Conservation (phyloP, 2,113 vertebrate species). For the Thunnus maccoyii region DNA sequence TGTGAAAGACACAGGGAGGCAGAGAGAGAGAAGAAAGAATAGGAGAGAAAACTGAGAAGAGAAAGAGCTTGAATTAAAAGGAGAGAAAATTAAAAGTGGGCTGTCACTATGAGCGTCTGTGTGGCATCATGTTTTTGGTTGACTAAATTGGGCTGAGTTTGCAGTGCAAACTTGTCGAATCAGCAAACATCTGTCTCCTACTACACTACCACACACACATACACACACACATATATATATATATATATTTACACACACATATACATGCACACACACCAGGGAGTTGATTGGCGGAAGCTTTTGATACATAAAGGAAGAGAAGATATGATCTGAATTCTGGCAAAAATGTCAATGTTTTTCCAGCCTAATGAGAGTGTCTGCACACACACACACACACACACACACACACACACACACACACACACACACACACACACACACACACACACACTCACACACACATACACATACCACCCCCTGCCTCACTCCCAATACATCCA, state of each 20-base stretch:
- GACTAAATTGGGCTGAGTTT: conserved; percentile 82
- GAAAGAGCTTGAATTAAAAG: conserved; percentile 54
- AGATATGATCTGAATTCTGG: conserved; percentile 76
- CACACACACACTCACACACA: conserved; percentile 18
- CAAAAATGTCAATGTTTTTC: conserved; percentile 82
- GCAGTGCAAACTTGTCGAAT: conserved; percentile 80
- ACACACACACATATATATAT: conserved; percentile 35
- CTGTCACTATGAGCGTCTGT: conserved; percentile 72
- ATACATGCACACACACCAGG: conserved; percentile 32
- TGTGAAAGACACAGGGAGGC: conserved; percentile 40
- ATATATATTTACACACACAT: background rate
- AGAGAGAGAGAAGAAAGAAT: conserved; percentile 18
- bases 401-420: conserved; percentile 27
- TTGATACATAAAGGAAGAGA: conserved; percentile 81
- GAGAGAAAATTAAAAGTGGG: conserved; percentile 61
- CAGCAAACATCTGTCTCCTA: conserved; percentile 87
- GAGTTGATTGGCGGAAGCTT: conserved; percentile 82
- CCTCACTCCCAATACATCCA: conserved; percentile 70
- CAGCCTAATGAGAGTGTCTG: conserved; percentile 82
- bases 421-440: conserved; percentile 29
- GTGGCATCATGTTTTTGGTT: conserved; percentile 73
- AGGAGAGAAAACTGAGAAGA: conserved; percentile 17
- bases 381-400: conserved; percentile 32
- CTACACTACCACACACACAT: conserved; percentile 46
- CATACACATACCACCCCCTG: conserved; percentile 35